Evolutionary conservation across 2,888 invertebrate genomes (phyloP).

Genomic region (Steinernema scapterisci): DNA sequence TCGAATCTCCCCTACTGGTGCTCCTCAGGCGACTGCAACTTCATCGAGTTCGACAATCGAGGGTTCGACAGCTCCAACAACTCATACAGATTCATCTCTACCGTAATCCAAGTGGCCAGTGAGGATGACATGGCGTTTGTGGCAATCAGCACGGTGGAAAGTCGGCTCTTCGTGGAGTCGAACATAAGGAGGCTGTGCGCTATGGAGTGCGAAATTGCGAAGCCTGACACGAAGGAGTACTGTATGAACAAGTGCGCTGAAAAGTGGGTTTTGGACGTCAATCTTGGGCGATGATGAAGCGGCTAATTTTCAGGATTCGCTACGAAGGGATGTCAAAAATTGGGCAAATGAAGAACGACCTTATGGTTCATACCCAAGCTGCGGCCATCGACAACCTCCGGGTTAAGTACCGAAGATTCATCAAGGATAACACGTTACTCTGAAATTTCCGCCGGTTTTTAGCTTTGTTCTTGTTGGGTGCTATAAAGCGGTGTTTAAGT

Average conservation of each 20-base stretch:
- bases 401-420: neutral
- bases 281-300: neutral
- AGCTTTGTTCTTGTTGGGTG: no score
- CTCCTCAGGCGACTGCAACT: constrained; percentile 13
- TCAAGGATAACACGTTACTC: neutral
- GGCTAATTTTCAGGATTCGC: neutral
- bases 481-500: no score
- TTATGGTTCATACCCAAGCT: neutral
- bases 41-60: constrained; percentile 8
- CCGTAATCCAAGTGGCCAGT: neutral
- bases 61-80: constrained; percentile 1
- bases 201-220: neutral
- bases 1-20: constrained; percentile 3
- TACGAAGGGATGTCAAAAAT: neutral
- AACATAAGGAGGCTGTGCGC: neutral
- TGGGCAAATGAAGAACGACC: constrained; percentile 3
- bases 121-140: neutral
- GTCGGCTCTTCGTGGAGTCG: constrained; percentile 3
- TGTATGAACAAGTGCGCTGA: constrained; percentile 10
- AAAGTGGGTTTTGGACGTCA: neutral
- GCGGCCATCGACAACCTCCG: constrained; percentile 6
- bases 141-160: neutral
- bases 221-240: neutral
- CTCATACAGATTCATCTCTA: constrained; percentile 1
- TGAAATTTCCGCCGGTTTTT: no score